These are phyloP conservation scores for Donacobius atricapilla DNA, from an alignment of 2,113 vertebrate genomes.

Conservation along the genomic window DNA sequence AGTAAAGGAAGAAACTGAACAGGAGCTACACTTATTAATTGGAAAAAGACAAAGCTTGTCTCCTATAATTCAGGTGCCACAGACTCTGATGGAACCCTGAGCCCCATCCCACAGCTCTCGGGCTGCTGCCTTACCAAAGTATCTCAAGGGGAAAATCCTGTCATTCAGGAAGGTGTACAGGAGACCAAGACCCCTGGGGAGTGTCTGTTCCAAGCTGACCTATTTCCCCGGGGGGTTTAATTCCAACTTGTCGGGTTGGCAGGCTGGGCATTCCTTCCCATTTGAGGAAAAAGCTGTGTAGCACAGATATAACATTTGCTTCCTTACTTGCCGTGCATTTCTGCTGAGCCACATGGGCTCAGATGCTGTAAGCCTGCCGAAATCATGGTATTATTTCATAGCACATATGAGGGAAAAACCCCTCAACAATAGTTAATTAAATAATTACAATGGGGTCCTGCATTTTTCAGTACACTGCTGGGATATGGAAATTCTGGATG, in stretches of 20 bases:
- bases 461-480: not conserved
- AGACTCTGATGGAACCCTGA: not conserved
- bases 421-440: not conserved
- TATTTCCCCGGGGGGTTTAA: not conserved
- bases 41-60: not conserved
- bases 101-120: fast-evolving
- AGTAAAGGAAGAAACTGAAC: not conserved
- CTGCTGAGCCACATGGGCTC: not conserved
- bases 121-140: not conserved
- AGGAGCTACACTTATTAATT: not conserved
- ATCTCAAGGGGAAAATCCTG: not conserved
- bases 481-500: not conserved
- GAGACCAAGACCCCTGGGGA: not conserved
- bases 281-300: not conserved
- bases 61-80: not conserved
- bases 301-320: not conserved
- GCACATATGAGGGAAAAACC: not conserved
- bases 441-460: not conserved
- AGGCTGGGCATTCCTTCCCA: not conserved
- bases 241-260: not conserved
- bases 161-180: not conserved
- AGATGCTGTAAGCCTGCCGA: not conserved
- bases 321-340: not conserved
- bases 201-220: not conserved
- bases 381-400: not conserved